phyloP scores from a whole-genome alignment of 2,888 invertebrate species.

The Pocota personata region DNA sequence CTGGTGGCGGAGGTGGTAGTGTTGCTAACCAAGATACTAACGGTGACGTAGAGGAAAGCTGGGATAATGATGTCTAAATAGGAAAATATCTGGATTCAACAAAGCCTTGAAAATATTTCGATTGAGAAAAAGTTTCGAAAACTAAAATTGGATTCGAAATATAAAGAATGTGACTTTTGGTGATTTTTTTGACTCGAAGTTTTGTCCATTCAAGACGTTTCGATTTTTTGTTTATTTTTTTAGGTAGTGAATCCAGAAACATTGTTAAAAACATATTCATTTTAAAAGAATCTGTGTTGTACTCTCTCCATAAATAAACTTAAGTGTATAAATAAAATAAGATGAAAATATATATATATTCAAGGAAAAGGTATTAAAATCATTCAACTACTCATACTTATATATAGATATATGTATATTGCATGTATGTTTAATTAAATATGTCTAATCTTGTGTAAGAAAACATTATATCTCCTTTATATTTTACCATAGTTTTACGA shows the following conservation, averaged over 20 bases:
- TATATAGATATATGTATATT: background rate
- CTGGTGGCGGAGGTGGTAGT: slow-evolving; percentile 60
- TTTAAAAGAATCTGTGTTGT: background rate
- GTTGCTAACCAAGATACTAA: slow-evolving; percentile 59
- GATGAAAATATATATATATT: background rate
- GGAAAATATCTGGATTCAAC: background rate
- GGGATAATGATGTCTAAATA: slow-evolving; percentile 3
- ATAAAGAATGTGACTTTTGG: no score
- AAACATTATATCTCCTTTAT: background rate
- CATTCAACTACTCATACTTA: background rate
- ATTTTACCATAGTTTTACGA: background rate
- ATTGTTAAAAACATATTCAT: background rate
- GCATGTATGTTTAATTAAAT: background rate
- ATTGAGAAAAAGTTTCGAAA: no score
- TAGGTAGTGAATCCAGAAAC: background rate
- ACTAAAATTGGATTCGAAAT: background rate
- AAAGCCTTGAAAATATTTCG: no score
- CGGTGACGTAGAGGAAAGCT: slow-evolving; percentile 21
- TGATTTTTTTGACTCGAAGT: no score
- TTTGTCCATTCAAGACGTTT: background rate
- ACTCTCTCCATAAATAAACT: background rate
- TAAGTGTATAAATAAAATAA: background rate
- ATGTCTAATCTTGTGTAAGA: background rate
- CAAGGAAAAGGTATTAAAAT: slow-evolving; percentile 7
- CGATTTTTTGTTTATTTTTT: background rate